A percentile compares a stretch with the other conserved stretches of the same genome.
Evolutionary conservation across 2,888 invertebrate genomes (phyloP).

Genomic region (Anodontia alba): DNA sequence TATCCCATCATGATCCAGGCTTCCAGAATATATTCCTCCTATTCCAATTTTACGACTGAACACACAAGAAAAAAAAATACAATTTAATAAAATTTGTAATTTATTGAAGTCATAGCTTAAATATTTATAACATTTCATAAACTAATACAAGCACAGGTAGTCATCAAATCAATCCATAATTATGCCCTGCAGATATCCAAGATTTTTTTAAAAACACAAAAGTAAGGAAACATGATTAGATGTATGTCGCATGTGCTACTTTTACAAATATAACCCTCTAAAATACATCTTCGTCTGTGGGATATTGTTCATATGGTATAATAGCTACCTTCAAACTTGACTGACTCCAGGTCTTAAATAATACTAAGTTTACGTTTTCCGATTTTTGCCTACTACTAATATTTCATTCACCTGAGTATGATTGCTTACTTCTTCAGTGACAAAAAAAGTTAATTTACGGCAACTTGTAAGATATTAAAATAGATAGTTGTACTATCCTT

Average conservation of each 20-base stretch:
- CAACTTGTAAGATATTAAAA: background rate
- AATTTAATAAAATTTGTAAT: too few species aligned
- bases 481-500: too few species aligned
- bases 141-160: background rate
- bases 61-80: too few species aligned
- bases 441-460: conserved; percentile 13
- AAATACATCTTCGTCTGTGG: background rate
- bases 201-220: background rate
- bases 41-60: too few species aligned
- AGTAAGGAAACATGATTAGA: background rate
- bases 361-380: conserved; percentile 10
- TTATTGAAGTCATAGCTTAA: background rate
- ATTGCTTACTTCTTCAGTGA: background rate
- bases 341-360: conserved; percentile 1
- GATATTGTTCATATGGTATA: conserved; percentile 5
- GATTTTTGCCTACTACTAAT: conserved; percentile 14
- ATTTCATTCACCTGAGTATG: conserved; percentile 11
- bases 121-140: background rate
- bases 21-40: too few species aligned
- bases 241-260: background rate
- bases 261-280: background rate
- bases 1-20: too few species aligned
- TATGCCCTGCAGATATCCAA: background rate
- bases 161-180: background rate
- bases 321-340: conserved; percentile 7